Conservation (phyloP, 2,888 invertebrate species). For the Gastrophysa polygoni region DNA sequence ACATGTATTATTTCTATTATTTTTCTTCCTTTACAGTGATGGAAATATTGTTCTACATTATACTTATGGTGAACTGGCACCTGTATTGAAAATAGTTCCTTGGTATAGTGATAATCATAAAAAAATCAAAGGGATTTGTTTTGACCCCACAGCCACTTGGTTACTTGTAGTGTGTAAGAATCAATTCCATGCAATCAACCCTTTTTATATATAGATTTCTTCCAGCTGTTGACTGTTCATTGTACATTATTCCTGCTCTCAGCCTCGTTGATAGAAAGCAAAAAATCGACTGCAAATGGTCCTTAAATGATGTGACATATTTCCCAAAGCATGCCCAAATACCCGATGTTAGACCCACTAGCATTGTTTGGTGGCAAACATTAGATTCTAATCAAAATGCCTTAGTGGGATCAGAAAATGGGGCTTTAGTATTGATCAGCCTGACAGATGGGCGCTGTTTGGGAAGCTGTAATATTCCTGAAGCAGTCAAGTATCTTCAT, state of each 20-base stretch:
- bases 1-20: not conserved
- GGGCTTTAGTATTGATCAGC: constrained; percentile 67
- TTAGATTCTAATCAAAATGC: constrained; percentile 72
- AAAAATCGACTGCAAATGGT: constrained; percentile 65
- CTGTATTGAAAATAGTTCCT: constrained; percentile 54
- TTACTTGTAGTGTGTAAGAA: constrained; percentile 66
- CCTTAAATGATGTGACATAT: constrained; percentile 63
- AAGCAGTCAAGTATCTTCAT: constrained; percentile 67
- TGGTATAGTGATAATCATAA: constrained; percentile 56
- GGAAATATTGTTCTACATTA: constrained; percentile 56
- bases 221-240: constrained; percentile 63
- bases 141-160: constrained; percentile 84
- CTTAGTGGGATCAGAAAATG: constrained; percentile 72
- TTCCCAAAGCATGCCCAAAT: constrained; percentile 56
- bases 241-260: constrained; percentile 68
- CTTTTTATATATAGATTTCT: constrained; percentile 27
- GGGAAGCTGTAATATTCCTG: constrained; percentile 69
- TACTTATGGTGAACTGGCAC: constrained; percentile 54
- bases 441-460: constrained; percentile 72
- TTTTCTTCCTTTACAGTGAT: constrained; percentile 43
- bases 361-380: constrained; percentile 80
- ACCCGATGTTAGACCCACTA: constrained; percentile 62
- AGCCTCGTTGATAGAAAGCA: constrained; percentile 63
- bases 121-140: constrained; percentile 73
- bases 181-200: not conserved